Base-by-base conservation (phyloP, 2,888 invertebrate species). In the Sarcophaga variegata region DNA sequence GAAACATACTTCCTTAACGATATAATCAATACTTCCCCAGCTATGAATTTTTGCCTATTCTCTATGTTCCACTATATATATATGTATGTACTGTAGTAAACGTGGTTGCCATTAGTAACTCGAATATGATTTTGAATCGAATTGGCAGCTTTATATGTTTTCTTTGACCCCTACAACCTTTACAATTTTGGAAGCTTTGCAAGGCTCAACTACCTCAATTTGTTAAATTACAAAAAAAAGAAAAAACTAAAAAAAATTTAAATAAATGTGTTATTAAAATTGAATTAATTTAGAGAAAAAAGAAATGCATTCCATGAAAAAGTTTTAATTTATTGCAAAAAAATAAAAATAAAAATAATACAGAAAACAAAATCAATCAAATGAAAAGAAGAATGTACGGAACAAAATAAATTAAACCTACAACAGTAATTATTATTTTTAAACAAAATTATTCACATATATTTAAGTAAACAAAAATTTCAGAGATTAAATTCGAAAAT, bases 171-270 rank as follows among this genome's bases (percentile, higher is more conserved):
- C 76, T 63, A 63, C 17, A 62, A 72, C 69, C 79, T 59, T 45
- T 17, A 71, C 17, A 67, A 66, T 81, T 84, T 84, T 82, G 75
- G 77, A 79, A 76, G 82, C 66, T 84, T 83, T 69, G 81, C 88
- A 89, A 81, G 89, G 89, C 89, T 89, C 83, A 88, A 88, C 89
- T 89, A 89, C 89, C 89, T 89, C 89, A 89, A 89, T 86, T 86
- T 88, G 89, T 88, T 88, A 88, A 88, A 84, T 54, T 54, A 17
- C 17, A 83, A 87, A 85, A 85, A 47, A 60, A 67, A 72, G 66
- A 27, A 22, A 25, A 75, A 64, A 62, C 20, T 25, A 25, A 54
- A 12, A 20, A 54, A 49, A 70, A 37, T 8, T 37, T 37, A 8
- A 2, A 10, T 37, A 37, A 37, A 37, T 10, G 37, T 37, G 37